Conservation (phyloP, 2,113 vertebrate species). For the Centropus unirufus region DNA sequence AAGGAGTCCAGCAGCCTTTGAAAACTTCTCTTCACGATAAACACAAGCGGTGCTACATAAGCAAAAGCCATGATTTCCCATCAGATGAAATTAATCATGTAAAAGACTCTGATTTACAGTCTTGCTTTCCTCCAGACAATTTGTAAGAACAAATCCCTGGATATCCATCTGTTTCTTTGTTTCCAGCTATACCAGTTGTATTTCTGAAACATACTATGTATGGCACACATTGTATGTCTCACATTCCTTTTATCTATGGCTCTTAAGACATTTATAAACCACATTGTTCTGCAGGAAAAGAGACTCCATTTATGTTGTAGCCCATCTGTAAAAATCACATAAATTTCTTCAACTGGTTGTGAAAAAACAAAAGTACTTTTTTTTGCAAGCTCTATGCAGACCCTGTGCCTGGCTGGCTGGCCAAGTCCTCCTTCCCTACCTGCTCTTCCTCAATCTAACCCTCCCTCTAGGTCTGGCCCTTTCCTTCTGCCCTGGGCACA, state of each 20-base stretch:
- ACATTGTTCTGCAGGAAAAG: not conserved
- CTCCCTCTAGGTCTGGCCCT: not conserved
- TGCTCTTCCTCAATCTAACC: not conserved
- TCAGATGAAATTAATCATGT: not conserved
- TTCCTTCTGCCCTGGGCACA: not conserved
- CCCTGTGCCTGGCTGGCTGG: not conserved
- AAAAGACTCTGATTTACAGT: not conserved
- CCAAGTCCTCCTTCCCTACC: not conserved
- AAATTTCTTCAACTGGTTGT: not conserved
- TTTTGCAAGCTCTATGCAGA: not conserved
- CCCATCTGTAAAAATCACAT: not conserved
- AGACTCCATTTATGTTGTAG: not conserved
- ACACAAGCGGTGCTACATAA: not conserved
- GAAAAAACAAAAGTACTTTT: not conserved
- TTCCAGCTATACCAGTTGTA: not conserved
- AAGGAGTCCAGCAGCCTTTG: constrained; percentile 48
- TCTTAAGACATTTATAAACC: not conserved
- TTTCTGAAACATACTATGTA: not conserved
- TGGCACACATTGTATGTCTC: not conserved
- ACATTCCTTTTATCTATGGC: not conserved
- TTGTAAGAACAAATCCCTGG: not conserved
- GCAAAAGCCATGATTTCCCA: constrained; percentile 30
- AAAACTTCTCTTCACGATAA: constrained; percentile 13
- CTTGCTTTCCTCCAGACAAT: not conserved
- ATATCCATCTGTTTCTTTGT: not conserved